These are phyloP conservation scores for Aradophagus sp. DNA, from an alignment of 1,140 invertebrate genomes.

Conservation along the genomic window DNA sequence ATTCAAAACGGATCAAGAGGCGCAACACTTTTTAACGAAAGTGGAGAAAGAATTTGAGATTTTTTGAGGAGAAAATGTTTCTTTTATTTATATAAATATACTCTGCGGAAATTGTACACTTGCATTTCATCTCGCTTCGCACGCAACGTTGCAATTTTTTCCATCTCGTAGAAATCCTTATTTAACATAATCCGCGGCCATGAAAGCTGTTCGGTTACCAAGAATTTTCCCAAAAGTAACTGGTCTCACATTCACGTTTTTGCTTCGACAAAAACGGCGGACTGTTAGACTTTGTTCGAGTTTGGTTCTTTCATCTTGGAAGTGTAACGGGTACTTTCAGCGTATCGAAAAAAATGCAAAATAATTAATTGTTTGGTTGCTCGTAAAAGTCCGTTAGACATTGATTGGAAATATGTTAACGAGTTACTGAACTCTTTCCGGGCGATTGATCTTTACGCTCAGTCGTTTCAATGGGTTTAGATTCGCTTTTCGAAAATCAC, in stretches of 20 bases:
- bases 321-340: conserved; percentile 43
- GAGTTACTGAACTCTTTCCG: conserved; percentile 46
- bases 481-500: conserved; percentile 59
- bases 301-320: conserved; percentile 19
- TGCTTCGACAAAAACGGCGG: conserved; percentile 19
- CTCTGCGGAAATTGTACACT: no score
- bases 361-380: conserved; percentile 33
- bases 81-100: no score
- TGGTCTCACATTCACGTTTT: conserved; percentile 17
- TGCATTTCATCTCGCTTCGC: no score
- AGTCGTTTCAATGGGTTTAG: conserved; percentile 38
- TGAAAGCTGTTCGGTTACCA: no score
- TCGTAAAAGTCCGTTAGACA: conserved; percentile 25
- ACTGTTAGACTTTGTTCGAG: conserved; percentile 26
- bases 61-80: no score
- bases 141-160: no score
- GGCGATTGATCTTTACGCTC: conserved; percentile 42
- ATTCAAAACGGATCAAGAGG: no score
- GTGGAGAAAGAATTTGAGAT: no score
- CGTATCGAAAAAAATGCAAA: conserved; percentile 33
- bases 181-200: no score
- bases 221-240: neutral
- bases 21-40: no score
- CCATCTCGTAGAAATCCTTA: no score
- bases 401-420: conserved; percentile 45